phyloP scores from a whole-genome alignment of 2,113 vertebrate genomes.

The Bos indicus region DNA sequence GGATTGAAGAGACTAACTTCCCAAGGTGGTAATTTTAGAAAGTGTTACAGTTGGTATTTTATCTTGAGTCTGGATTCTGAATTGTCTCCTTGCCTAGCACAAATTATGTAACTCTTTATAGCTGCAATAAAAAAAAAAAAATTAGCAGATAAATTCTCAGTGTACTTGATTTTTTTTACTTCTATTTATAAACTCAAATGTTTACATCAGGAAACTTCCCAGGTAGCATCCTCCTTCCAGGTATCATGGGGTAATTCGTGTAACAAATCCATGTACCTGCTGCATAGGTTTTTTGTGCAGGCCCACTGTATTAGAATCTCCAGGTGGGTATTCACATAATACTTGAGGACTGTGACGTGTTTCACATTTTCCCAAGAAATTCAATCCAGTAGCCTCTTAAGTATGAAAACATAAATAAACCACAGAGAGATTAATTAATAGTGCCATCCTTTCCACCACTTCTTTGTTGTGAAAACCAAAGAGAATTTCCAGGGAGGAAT shows the following conservation, averaged over 20 bases:
- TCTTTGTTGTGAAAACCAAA: slow-evolving; percentile 24
- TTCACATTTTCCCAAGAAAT: not conserved
- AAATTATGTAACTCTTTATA: not conserved
- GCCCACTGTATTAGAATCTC: not conserved
- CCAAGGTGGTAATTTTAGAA: not conserved
- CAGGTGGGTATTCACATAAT: not conserved
- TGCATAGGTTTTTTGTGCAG: not conserved
- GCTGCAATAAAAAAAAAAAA: not conserved
- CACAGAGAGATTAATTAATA: slow-evolving; percentile 31
- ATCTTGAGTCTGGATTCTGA: not conserved
- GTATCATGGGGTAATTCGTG: not conserved
- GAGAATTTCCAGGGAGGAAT: slow-evolving; percentile 28
- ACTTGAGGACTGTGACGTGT: not conserved
- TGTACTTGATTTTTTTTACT: not conserved
- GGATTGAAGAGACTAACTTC: not conserved
- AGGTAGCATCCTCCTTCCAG: not conserved
- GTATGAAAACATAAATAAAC: not conserved
- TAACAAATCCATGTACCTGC: not conserved
- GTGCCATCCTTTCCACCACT: not conserved
- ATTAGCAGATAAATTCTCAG: not conserved
- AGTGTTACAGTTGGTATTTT: not conserved
- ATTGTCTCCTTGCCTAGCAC: not conserved
- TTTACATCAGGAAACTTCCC: not conserved
- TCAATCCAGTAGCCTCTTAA: not conserved
- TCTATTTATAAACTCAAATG: not conserved